These are phyloP conservation scores for Emydoidea blandingii DNA, from an alignment of 2,797 vertebrate genomes.

Conservation along the genomic window DNA sequence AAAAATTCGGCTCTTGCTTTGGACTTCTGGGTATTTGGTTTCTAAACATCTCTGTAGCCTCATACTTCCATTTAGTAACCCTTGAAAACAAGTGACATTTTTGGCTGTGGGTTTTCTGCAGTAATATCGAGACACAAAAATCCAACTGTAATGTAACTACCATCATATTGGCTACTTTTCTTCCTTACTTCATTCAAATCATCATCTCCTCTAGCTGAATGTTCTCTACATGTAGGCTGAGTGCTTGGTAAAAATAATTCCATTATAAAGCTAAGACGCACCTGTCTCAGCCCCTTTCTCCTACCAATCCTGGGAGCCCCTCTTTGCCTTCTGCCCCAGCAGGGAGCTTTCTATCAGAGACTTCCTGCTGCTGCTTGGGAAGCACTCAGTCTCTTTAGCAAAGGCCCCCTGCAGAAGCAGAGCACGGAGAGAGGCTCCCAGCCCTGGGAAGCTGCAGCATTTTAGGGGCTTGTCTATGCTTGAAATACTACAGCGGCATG, in stretches of 20 bases:
- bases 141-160: neutral
- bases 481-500: neutral
- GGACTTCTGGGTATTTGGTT: too few species aligned
- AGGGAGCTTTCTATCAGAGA: neutral
- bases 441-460: neutral
- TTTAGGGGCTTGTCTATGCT: neutral
- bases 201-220: neutral
- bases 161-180: neutral
- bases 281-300: neutral
- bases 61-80: neutral
- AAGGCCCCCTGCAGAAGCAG: neutral
- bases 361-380: neutral
- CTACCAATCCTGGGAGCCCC: neutral
- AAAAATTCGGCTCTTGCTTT: neutral
- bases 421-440: neutral
- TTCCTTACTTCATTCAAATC: neutral
- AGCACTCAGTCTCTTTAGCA: neutral
- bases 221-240: neutral
- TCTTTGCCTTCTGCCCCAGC: too few species aligned
- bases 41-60: too few species aligned
- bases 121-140: neutral
- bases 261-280: neutral
- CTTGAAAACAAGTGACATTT: neutral
- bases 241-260: neutral
- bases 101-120: neutral